Percentiles rank a stretch among this genome's conserved stretches.
Conservation (phyloP, 30 jellyfish, hydroid and myxozoan species). For the Cassiopea xamachana region DNA sequence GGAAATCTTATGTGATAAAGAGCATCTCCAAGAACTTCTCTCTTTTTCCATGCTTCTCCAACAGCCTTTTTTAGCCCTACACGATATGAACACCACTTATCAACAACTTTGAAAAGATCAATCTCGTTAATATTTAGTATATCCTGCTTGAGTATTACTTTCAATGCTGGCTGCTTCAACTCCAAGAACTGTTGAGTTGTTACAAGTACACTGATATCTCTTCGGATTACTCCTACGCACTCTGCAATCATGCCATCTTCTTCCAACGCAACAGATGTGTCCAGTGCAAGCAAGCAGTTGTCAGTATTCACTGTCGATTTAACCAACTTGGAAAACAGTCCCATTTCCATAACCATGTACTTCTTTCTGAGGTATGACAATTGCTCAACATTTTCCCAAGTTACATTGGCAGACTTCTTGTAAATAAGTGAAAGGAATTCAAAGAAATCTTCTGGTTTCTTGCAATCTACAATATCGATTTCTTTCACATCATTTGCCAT, state of each 20-base stretch:
- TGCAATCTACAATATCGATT: slow-evolving; percentile 19
- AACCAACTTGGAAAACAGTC: background rate
- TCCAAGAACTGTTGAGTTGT: background rate
- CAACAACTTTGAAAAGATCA: slow-evolving; percentile 16
- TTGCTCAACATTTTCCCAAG: slow-evolving; percentile 11
- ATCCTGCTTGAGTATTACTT: background rate
- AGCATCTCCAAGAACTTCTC: slow-evolving; percentile 19
- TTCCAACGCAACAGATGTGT: background rate
- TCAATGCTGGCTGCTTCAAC: background rate
- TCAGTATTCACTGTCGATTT: background rate
- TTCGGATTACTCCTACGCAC: slow-evolving; percentile 11
- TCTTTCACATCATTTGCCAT: background rate
- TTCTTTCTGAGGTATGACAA: slow-evolving; percentile 8
- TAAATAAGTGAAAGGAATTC: slow-evolving; percentile 10
- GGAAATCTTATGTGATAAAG: slow-evolving; percentile 4
- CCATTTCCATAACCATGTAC: background rate
- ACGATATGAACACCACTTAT: slow-evolving; percentile 19
- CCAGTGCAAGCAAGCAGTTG: background rate
- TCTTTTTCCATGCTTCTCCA: background rate
- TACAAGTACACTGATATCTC: background rate
- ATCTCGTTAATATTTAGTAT: background rate
- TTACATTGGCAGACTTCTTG: background rate
- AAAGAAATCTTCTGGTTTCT: background rate
- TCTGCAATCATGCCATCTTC: background rate
- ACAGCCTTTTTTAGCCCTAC: background rate